Conservation (phyloP, 2,888 invertebrate genomes). For the Syrista parreyssii region DNA sequence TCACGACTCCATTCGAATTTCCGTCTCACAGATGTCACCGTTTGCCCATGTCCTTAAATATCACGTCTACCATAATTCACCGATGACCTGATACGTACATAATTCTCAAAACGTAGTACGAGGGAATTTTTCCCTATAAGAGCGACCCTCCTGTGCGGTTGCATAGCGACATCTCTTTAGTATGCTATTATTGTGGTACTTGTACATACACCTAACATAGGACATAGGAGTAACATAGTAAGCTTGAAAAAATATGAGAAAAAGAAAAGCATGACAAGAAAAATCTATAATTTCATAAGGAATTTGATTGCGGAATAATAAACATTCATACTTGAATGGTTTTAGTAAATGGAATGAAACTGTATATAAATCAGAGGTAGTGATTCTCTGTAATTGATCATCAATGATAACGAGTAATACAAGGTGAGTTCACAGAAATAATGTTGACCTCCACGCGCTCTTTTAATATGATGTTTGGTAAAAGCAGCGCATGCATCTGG, state of each 20-base stretch:
- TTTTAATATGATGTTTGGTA: not conserved
- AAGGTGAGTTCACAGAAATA: no score
- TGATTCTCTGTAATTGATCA: no score
- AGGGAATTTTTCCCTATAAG: not conserved
- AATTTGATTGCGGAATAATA: no score
- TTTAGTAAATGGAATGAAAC: no score
- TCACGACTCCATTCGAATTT: not conserved
- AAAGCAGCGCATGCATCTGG: not conserved
- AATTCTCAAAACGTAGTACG: not conserved
- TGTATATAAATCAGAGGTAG: no score
- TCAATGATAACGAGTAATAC: no score
- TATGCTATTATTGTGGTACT: not conserved
- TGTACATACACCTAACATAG: not conserved
- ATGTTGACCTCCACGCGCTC: no score
- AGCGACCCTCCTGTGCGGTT: not conserved
- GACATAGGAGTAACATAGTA: not conserved
- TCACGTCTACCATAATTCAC: not conserved
- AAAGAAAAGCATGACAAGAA: not conserved
- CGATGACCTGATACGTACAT: not conserved
- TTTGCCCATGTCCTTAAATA: not conserved
- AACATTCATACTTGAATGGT: no score
- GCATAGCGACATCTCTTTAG: not conserved
- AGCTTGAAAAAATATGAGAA: not conserved
- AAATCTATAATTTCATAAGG: not conserved
- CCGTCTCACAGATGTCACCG: not conserved